These are phyloP conservation scores for Pithys albifrons DNA, from an alignment of 2,113 vertebrate species.

Conservation along the genomic window DNA sequence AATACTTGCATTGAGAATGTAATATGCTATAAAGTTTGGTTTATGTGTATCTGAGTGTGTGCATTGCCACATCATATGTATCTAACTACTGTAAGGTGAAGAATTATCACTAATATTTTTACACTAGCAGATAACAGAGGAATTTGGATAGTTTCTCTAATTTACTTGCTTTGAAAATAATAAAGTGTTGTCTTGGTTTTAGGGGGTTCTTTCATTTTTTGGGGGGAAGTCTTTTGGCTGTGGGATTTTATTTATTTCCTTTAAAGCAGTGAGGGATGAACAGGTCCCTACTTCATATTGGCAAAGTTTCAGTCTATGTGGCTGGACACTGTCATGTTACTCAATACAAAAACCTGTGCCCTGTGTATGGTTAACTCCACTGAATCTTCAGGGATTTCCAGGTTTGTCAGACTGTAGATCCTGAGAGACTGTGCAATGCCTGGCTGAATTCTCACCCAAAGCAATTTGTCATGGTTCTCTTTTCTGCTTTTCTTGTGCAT, in stretches of 20 bases:
- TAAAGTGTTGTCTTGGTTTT: not conserved
- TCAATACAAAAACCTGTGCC: not conserved
- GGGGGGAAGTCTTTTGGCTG: not conserved
- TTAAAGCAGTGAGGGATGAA: not conserved
- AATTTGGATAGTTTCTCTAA: not conserved
- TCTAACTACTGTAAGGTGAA: not conserved
- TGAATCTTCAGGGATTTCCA: not conserved
- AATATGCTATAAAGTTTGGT: not conserved
- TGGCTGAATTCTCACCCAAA: not conserved
- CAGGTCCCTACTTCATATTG: not conserved
- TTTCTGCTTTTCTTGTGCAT: not conserved
- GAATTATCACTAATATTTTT: not conserved
- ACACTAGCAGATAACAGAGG: not conserved
- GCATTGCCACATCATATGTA: not conserved
- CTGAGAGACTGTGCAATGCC: not conserved
- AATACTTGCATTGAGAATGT: not conserved
- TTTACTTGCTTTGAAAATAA: not conserved
- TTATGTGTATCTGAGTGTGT: not conserved
- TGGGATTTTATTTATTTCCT: not conserved
- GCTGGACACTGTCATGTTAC: not conserved
- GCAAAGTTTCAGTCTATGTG: not conserved
- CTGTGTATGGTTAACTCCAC: not conserved
- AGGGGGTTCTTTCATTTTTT: accelerated
- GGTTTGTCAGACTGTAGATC: not conserved
- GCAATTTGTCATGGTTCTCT: not conserved